Conservation (phyloP, 2,888 invertebrate species). For the Camptogramma bilineatum region DNA sequence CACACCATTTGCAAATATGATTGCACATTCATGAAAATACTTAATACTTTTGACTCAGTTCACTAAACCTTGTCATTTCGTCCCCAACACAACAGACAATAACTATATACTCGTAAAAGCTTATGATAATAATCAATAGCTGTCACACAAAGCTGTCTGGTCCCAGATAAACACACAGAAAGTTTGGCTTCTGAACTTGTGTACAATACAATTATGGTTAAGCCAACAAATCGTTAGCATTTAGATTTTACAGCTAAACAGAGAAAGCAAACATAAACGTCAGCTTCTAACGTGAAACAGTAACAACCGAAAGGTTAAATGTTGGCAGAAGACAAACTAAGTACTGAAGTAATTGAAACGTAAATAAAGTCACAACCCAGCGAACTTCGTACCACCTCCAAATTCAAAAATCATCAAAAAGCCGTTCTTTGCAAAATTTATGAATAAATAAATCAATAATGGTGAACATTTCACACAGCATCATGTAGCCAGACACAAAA, state of each 20-base stretch:
- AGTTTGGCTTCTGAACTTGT: constrained; percentile 10
- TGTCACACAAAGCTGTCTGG: not conserved
- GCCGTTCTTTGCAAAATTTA: too few species aligned
- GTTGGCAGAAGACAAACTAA: too few species aligned
- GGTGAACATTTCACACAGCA: too few species aligned
- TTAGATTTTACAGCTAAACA: not conserved
- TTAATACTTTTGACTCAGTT: not conserved
- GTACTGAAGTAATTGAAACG: too few species aligned
- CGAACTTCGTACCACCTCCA: too few species aligned
- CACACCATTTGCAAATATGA: too few species aligned
- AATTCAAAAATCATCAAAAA: too few species aligned
- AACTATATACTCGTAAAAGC: not conserved
- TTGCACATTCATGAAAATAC: too few species aligned
- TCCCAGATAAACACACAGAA: constrained; percentile 7
- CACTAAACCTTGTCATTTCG: not conserved
- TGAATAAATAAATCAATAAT: too few species aligned
- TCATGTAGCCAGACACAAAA: too few species aligned
- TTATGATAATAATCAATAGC: not conserved
- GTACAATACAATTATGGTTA: constrained; percentile 14
- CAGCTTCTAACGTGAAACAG: not conserved
- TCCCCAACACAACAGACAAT: not conserved
- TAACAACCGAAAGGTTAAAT: not conserved
- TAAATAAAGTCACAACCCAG: too few species aligned
- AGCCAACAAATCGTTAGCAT: constrained; percentile 10
- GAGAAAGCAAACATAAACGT: not conserved